Evolutionary conservation across 1,140 invertebrate genomes (phyloP), one percentile per base, ranked within the genome.

Genomic region (Drosophila insularis): DNA sequence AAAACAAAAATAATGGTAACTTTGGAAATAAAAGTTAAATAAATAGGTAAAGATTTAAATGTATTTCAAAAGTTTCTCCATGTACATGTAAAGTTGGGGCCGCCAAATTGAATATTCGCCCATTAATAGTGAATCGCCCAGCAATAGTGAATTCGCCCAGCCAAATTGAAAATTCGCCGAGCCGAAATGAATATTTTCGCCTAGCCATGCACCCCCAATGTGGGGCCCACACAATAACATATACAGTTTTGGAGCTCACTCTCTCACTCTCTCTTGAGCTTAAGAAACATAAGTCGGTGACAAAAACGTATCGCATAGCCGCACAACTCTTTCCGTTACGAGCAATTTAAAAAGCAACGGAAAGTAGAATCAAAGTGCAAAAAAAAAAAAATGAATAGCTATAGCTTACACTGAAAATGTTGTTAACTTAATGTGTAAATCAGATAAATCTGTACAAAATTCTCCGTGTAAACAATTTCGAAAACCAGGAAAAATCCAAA

Each of bases 331-430:
- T 43, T 74, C 68, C 66, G 55, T 56, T 76, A 62, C 43, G 23
- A 70, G 63, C 71, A 70, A 77, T 63, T 61, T 62, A 54, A 68
- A 71, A 56, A 43, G 27, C 35, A 50, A 14, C 67, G 40, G 54
- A 61, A 5, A 37, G 8, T 35, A 63, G 39, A 67, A 59, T 37
- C 55, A 43, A 59, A 70, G 53, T 71, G 54, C 35, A 69, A 81
- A 67, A 63, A 37, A 37, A 13, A 37, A 53, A 55, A 54, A 63
- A 35, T 61, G 59, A 10, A 58, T 63, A 32, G 43, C 17, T 50
- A 35, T 35, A 50, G 68, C 71, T 71, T 60, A 60, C 65, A 60
- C 63, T 66, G 72, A 87, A 54, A 82, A 89, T 87, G 75, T 82
- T 82, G 68, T 89, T 77, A 74, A 71, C 39, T 60, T 53, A 62